phyloP scores from a whole-genome alignment of 2,888 invertebrate species.

The Agriopis leucophaearia region DNA sequence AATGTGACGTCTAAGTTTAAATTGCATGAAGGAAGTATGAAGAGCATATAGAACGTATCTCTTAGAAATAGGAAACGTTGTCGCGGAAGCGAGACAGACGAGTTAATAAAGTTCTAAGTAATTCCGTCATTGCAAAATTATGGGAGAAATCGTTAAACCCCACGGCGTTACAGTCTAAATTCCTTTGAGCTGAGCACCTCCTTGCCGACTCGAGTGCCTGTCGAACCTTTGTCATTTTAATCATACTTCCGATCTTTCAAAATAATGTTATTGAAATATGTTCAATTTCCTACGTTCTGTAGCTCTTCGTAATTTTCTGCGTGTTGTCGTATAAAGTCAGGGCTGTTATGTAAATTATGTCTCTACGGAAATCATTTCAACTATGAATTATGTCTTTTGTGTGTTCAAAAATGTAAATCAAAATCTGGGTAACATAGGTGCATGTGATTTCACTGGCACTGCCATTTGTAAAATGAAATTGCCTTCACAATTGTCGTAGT shows the following conservation, averaged over 20 bases:
- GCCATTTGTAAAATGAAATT: constrained; percentile 12
- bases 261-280: constrained; percentile 86
- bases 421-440: not conserved
- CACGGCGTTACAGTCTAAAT: constrained; percentile 64
- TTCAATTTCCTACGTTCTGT: constrained; percentile 81
- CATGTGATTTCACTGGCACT: not conserved
- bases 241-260: constrained; percentile 84
- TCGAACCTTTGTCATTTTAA: constrained; percentile 86
- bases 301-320: constrained; percentile 71
- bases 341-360: constrained; percentile 44
- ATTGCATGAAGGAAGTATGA: constrained; percentile 59
- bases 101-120: constrained; percentile 72
- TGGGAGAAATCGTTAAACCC: constrained; percentile 56
- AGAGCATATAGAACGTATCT: constrained; percentile 59
- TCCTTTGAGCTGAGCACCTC: constrained; percentile 59
- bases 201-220: constrained; percentile 67
- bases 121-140: constrained; percentile 58
- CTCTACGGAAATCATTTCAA: constrained; percentile 42
- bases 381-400: constrained; percentile 43
- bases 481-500: not conserved
- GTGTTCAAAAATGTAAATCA: constrained; percentile 31
- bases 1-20: constrained; percentile 56
- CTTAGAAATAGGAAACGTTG: constrained; percentile 58
- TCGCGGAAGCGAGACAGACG: constrained; percentile 62
- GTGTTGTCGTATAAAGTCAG: constrained; percentile 52